Evolutionary conservation across 2,113 vertebrate species (phyloP).

Genomic region (Turnix velox): DNA sequence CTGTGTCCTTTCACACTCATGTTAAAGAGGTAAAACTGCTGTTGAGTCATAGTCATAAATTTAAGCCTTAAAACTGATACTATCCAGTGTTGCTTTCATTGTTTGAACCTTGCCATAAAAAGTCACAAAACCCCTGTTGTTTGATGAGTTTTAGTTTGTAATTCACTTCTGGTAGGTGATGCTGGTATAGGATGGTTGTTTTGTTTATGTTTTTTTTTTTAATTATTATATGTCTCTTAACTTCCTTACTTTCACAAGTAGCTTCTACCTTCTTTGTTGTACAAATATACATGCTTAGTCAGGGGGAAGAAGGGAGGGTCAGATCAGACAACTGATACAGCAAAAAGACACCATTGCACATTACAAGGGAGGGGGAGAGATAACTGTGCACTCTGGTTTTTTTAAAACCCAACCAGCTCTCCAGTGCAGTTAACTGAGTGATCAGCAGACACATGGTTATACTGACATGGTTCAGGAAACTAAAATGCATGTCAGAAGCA

Average conservation of each 20-base stretch:
- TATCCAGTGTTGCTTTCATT: neutral
- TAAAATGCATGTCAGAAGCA: neutral
- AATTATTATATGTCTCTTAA: neutral
- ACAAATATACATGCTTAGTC: neutral
- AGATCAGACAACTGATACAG: neutral
- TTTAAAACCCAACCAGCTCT: neutral
- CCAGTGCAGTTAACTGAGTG: neutral
- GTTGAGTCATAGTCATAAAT: neutral
- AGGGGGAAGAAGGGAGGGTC: neutral
- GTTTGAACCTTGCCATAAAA: neutral
- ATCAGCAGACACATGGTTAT: neutral
- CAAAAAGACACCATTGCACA: rapidly evolving
- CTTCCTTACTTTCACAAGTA: neutral
- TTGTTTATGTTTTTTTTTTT: neutral
- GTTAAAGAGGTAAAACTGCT: conserved; percentile 88
- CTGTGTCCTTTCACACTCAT: conserved; percentile 95
- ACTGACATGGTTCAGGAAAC: neutral
- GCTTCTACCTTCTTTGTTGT: neutral
- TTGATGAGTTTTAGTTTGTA: neutral
- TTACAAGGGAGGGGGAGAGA: rapidly evolving
- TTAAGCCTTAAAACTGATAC: rapidly evolving
- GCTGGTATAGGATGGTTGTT: neutral
- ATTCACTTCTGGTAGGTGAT: neutral
- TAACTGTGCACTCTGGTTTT: neutral
- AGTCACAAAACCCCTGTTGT: neutral